Conservation (phyloP, 2,113 vertebrate genomes). For the Sinocyclocheilus rhinocerous region DNA sequence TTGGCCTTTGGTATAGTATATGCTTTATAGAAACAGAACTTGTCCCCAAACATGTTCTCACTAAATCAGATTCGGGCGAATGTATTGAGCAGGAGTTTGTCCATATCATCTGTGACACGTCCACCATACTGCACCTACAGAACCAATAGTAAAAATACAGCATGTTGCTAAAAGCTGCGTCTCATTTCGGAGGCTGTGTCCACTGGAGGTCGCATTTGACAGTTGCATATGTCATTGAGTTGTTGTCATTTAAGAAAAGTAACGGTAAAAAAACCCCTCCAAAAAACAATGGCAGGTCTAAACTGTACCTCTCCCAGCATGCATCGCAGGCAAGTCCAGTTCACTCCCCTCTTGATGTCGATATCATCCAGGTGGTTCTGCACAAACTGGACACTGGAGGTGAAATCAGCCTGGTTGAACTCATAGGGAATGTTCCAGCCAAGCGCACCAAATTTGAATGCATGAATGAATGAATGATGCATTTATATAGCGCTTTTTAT, state of each 20-base stretch:
- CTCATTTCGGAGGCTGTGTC: too few relatives aligned
- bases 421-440: slow-evolving; percentile 89
- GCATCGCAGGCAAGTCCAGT: slow-evolving; percentile 82
- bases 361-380: slow-evolving; percentile 82
- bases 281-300: not conserved
- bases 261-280: not conserved
- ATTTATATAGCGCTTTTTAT: too few relatives aligned
- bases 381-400: slow-evolving; percentile 83
- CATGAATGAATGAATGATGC: too few relatives aligned
- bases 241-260: not conserved
- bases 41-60: slow-evolving; percentile 77
- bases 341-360: slow-evolving; percentile 74
- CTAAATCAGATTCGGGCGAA: slow-evolving; percentile 83
- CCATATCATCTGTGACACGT: slow-evolving; percentile 82
- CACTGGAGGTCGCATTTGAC: too few relatives aligned
- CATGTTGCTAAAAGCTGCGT: not conserved
- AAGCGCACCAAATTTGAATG: slow-evolving; percentile 81
- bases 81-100: slow-evolving; percentile 81
- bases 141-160: not conserved
- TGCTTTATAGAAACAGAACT: slow-evolving; percentile 80
- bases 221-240: too few relatives aligned
- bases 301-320: slow-evolving; percentile 78
- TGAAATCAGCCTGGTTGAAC: slow-evolving; percentile 85
- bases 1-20: slow-evolving; percentile 76
- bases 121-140: slow-evolving; percentile 83